Conservation (phyloP, 2,797 vertebrate species). For the Scarus forsteni region DNA sequence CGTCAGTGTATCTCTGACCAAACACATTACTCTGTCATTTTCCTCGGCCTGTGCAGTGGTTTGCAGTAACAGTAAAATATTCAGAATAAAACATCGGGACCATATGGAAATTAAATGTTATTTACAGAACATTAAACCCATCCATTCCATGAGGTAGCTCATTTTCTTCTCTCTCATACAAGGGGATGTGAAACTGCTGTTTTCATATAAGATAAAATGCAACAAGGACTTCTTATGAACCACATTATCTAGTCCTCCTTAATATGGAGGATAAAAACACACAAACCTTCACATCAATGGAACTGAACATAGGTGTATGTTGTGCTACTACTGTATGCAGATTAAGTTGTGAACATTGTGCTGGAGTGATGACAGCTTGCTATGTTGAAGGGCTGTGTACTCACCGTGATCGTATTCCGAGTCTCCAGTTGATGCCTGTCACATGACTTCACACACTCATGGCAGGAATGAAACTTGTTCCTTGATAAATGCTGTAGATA, state of each 20-base stretch:
- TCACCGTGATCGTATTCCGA: too few relatives aligned
- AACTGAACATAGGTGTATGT: neutral
- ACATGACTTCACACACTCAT: too few relatives aligned
- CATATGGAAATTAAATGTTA: slow-evolving; percentile 23
- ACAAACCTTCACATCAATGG: neutral
- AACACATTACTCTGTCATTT: neutral
- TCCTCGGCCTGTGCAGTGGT: neutral
- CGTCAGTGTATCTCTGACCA: slow-evolving; percentile 2
- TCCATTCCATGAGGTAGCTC: slow-evolving; percentile 28
- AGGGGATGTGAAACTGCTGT: slow-evolving; percentile 11
- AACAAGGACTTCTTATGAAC: slow-evolving; percentile 30
- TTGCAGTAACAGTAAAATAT: slow-evolving; percentile 28
- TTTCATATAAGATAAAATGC: slow-evolving; percentile 39
- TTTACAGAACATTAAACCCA: slow-evolving; percentile 57
- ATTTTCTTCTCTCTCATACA: neutral
- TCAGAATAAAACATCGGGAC: slow-evolving; percentile 15
- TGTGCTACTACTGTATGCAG: neutral
- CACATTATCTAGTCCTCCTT: slow-evolving; percentile 18
- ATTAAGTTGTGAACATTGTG: neutral
- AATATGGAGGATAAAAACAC: neutral
- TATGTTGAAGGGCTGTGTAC: too few relatives aligned
- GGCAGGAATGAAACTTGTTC: too few relatives aligned
- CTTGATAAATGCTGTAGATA: too few relatives aligned
- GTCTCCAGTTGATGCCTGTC: too few relatives aligned
- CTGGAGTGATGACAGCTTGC: neutral